Percentiles rank a stretch among this genome's conserved stretches.
Evolutionary conservation across 2,113 vertebrate genomes (phyloP).

Genomic region (Notarius quadriscutis): DNA sequence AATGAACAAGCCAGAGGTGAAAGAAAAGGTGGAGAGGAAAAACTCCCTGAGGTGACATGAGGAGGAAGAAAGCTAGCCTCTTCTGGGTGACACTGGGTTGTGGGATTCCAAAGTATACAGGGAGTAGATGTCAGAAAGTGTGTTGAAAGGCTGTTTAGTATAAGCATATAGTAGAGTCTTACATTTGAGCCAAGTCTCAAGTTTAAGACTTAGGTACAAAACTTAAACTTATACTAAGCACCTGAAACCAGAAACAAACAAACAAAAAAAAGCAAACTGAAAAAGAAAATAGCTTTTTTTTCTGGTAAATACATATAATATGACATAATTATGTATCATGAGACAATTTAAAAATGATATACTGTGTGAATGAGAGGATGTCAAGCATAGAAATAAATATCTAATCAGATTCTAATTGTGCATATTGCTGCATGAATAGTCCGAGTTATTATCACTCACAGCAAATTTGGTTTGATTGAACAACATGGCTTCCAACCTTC

Average conservation of each 20-base stretch:
- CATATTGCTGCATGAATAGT: neutral
- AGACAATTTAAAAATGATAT: neutral
- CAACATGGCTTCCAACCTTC: neutral
- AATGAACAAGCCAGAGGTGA: neutral
- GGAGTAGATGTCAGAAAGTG: neutral
- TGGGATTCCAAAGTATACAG: neutral
- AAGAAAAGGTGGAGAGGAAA: neutral
- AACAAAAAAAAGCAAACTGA: too few species aligned
- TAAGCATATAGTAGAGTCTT: neutral
- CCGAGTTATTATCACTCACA: neutral
- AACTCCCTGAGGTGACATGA: neutral
- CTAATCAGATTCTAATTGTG: neutral
- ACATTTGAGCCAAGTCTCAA: neutral
- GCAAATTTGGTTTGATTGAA: neutral
- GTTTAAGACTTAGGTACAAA: neutral
- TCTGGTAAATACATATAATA: too few species aligned
- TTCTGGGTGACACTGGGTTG: neutral
- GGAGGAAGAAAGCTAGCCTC: neutral
- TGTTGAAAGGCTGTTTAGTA: neutral
- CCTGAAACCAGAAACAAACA: too few species aligned
- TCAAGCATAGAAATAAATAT: too few species aligned
- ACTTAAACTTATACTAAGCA: neutral
- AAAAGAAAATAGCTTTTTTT: too few species aligned
- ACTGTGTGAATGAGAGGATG: too few species aligned
- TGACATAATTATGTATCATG: neutral